Percentiles rank a stretch among this genome's conserved stretches.
phyloP scores from a whole-genome alignment of 2,797 vertebrate genomes.

The Rhodeus uyekii region DNA sequence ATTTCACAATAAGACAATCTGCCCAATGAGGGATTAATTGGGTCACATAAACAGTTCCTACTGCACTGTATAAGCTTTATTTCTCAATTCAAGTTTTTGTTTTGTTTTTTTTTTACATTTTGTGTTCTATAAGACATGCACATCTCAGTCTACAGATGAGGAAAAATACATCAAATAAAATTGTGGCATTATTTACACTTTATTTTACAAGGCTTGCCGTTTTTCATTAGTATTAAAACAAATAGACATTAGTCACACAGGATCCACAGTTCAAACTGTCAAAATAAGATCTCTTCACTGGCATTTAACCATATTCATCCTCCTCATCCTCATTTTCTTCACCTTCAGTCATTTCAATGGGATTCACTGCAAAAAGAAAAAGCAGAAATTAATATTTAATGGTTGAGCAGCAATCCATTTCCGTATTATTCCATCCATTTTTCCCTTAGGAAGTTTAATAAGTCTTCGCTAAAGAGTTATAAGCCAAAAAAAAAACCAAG shows the following conservation, averaged over 20 bases:
- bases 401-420: background rate
- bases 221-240: slow-evolving; percentile 23
- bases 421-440: background rate
- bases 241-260: too few species aligned
- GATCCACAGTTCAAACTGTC: background rate
- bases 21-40: background rate
- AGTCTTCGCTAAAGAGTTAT: too few species aligned
- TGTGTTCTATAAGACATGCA: background rate
- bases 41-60: background rate
- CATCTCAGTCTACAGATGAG: background rate
- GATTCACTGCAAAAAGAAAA: slow-evolving; percentile 44
- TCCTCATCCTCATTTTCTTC: slow-evolving; percentile 1
- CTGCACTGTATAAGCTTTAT: background rate
- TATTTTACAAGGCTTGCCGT: background rate
- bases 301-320: slow-evolving; percentile 44
- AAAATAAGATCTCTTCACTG: background rate
- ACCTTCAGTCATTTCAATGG: slow-evolving; percentile 39
- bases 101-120: background rate
- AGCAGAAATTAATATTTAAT: background rate
- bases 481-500: too few species aligned
- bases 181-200: background rate
- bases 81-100: background rate
- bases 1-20: background rate
- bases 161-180: background rate
- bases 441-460: background rate